A percentile compares a stretch with the other conserved stretches of the same genome.
Evolutionary conservation across 2,113 vertebrate genomes (phyloP).

Genomic region (Sorex fumeus): DNA sequence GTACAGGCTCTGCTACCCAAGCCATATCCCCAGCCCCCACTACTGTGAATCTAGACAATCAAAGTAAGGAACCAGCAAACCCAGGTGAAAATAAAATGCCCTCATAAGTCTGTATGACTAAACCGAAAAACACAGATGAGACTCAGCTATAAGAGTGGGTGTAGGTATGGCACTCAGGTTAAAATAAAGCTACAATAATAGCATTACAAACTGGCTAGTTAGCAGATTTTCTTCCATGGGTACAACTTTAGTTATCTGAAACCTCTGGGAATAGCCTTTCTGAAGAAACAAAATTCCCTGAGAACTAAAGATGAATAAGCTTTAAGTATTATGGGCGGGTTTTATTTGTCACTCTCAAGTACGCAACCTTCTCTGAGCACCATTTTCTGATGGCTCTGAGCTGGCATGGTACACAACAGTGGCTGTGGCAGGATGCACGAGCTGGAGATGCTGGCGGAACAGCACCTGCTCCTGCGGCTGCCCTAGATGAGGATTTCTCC

Average conservation of each 20-base stretch:
- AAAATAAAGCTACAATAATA: not conserved
- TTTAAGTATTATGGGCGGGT: constrained; percentile 5
- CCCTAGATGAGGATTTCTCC: not conserved
- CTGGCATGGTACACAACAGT: not conserved
- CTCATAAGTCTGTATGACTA: not conserved
- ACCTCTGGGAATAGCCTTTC: constrained; percentile 63
- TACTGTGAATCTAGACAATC: not conserved
- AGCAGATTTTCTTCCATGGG: not conserved
- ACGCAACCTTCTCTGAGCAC: not conserved
- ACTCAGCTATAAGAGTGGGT: not conserved
- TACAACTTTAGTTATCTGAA: constrained; percentile 59
- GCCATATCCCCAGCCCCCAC: too few species aligned
- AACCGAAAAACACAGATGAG: not conserved
- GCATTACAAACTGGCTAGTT: not conserved
- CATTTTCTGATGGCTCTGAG: constrained; percentile 38
- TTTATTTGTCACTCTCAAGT: constrained; percentile 19
- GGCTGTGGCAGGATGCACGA: not conserved
- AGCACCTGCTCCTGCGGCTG: not conserved
- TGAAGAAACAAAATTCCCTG: constrained; percentile 44
- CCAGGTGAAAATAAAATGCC: constrained; percentile 7
- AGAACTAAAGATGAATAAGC: constrained; percentile 56
- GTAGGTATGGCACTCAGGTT: not conserved
- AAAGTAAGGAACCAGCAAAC: constrained; percentile 13
- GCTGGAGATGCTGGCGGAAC: not conserved
- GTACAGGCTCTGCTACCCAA: too few species aligned